A percentile compares a stretch with the other conserved stretches of the same genome.
Conservation (phyloP, 1,140 invertebrate genomes). For the Diuraphis noxia region DNA sequence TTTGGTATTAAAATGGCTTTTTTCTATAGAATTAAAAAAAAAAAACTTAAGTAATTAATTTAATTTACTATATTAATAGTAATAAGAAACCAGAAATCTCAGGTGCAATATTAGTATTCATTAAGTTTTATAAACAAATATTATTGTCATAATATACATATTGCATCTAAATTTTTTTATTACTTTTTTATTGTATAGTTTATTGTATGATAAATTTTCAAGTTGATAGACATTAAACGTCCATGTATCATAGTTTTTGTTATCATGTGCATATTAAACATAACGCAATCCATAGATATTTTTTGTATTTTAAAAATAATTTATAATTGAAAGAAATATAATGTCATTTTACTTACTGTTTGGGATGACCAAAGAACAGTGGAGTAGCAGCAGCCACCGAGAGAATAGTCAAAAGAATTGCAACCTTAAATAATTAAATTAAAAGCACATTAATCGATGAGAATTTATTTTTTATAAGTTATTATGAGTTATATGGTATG, state of each 20-base stretch:
- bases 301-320: not conserved
- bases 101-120: too few species aligned
- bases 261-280: too few species aligned
- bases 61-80: too few species aligned
- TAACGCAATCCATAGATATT: not conserved
- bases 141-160: not conserved
- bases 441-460: not conserved
- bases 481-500: not conserved
- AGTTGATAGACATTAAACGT: not conserved
- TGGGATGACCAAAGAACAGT: not conserved
- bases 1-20: not conserved
- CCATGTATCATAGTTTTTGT: too few species aligned
- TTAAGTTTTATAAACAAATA: too few species aligned
- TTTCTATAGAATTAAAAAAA: not conserved
- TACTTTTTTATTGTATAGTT: not conserved
- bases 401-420: conserved; percentile 22
- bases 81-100: too few species aligned
- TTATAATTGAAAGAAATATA: not conserved
- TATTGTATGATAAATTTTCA: not conserved
- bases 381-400: conserved; percentile 17
- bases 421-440: conserved; percentile 5
- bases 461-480: too few species aligned
- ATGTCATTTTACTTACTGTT: conserved; percentile 38
- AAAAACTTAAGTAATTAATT: not conserved
- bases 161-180: not conserved